Evolutionary conservation across 2,797 vertebrate species (phyloP).

Genomic region (Esox masquinongy): DNA sequence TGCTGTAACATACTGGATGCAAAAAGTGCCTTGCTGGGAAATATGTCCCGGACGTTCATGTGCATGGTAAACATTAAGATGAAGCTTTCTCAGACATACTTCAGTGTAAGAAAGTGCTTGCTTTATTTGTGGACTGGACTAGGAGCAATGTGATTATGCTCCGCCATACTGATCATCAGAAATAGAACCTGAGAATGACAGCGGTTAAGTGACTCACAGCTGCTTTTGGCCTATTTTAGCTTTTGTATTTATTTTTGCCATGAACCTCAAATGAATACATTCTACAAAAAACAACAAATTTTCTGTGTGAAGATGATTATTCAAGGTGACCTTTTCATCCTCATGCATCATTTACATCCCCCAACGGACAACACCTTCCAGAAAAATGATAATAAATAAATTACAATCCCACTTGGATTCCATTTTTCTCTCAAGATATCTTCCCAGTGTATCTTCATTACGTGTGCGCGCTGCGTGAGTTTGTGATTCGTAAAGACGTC

Average conservation of each 20-base stretch:
- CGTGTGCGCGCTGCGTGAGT: slow-evolving; percentile 51
- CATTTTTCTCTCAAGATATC: slow-evolving; percentile 72
- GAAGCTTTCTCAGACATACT: slow-evolving; percentile 31
- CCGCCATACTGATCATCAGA: slow-evolving; percentile 4
- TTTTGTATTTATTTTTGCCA: slow-evolving; percentile 55
- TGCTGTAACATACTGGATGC: slow-evolving; percentile 31
- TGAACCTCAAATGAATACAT: slow-evolving; percentile 42
- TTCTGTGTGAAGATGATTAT: slow-evolving; percentile 72
- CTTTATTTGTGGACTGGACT: slow-evolving; percentile 19
- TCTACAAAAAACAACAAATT: slow-evolving; percentile 51
- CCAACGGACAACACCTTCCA: slow-evolving; percentile 80
- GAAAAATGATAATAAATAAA: slow-evolving; percentile 79
- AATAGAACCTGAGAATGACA: slow-evolving; percentile 13
- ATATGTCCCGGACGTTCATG: slow-evolving; percentile 29
- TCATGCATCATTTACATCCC: slow-evolving; percentile 91
- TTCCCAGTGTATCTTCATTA: slow-evolving; percentile 75
- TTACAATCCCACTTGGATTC: slow-evolving; percentile 75
- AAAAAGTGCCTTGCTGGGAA: slow-evolving; percentile 40
- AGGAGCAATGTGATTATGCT: neutral
- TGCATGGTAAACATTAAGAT: slow-evolving; percentile 30
- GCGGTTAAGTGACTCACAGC: slow-evolving; percentile 26
- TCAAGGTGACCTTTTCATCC: slow-evolving; percentile 85
- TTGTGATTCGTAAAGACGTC: neutral
- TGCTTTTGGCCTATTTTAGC: slow-evolving; percentile 34
- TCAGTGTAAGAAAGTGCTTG: slow-evolving; percentile 15